Evolutionary conservation across 2,888 invertebrate genomes (phyloP).

Genomic region (Dorcus hopei): DNA sequence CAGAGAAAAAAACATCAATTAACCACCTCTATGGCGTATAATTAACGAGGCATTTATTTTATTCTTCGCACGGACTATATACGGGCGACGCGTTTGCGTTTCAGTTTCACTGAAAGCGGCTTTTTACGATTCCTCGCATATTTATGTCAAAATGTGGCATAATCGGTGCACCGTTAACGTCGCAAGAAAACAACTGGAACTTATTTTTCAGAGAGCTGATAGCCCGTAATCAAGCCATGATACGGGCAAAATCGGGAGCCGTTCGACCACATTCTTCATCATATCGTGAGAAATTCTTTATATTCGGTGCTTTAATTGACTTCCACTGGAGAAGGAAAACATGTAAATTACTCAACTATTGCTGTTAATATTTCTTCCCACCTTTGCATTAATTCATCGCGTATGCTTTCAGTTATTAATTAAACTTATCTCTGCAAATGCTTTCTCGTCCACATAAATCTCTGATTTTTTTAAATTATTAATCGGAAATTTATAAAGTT

Average conservation of each 20-base stretch:
- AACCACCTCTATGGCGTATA: no score
- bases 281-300: constrained; percentile 23
- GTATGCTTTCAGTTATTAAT: no score
- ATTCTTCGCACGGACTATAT: no score
- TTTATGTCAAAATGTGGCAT: neutral
- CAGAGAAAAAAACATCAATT: no score
- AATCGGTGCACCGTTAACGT: neutral
- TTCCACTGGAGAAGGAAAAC: constrained; percentile 6
- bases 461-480: no score
- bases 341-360: constrained; percentile 7
- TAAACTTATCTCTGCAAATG: no score
- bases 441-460: no score
- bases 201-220: neutral
- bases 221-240: neutral
- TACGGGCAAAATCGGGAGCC: constrained; percentile 18
- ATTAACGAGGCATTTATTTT: no score
- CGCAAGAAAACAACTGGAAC: neutral
- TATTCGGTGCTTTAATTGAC: constrained; percentile 15
- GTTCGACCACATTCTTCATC: constrained; percentile 21
- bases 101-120: no score
- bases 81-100: no score
- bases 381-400: no score
- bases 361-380: neutral
- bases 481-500: no score
- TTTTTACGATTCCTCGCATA: neutral